Evolutionary conservation across 2,797 vertebrate genomes (phyloP).

Genomic region (Caiman crocodilus): DNA sequence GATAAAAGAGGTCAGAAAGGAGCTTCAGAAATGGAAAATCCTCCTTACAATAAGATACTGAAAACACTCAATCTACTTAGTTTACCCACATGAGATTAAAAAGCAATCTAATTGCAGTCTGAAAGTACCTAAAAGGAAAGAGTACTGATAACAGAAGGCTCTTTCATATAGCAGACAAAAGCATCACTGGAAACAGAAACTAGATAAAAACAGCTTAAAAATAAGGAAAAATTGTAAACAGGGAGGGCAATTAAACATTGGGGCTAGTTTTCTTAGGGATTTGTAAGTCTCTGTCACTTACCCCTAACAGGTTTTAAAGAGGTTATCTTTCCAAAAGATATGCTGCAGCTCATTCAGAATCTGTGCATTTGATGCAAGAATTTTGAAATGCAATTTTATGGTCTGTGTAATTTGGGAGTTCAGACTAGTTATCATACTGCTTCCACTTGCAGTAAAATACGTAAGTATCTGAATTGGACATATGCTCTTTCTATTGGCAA

Average conservation of each 20-base stretch:
- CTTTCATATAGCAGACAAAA: constrained; percentile 13
- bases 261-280: neutral
- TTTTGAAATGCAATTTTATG: neutral
- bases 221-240: neutral
- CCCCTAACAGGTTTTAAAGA: too few species aligned
- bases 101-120: neutral
- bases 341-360: neutral
- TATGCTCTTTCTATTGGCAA: neutral
- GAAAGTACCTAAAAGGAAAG: neutral
- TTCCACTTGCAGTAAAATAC: neutral
- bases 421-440: neutral
- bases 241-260: neutral
- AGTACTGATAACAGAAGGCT: neutral
- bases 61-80: neutral
- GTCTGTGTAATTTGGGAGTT: neutral
- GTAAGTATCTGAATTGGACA: neutral
- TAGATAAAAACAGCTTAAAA: neutral
- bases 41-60: neutral
- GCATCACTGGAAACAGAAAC: neutral
- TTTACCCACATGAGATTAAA: neutral
- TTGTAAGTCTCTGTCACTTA: neutral
- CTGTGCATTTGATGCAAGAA: neutral
- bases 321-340: neutral
- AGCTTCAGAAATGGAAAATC: neutral
- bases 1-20: neutral